These are phyloP conservation scores for Yponomeuta sedellus DNA, from an alignment of 2,888 invertebrate species.

Conservation along the genomic window DNA sequence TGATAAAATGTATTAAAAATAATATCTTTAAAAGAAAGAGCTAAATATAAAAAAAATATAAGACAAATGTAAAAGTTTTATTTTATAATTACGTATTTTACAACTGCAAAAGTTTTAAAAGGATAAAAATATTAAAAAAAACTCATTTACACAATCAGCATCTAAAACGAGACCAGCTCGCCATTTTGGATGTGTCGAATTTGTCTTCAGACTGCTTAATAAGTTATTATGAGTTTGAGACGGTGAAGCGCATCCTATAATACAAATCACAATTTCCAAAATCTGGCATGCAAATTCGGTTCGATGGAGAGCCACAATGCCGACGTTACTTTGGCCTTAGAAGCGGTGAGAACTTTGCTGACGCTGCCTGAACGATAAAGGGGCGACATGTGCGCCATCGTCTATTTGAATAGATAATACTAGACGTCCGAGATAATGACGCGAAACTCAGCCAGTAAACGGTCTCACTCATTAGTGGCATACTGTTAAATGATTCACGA, in stretches of 20 bases:
- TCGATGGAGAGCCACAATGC: not conserved
- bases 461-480: constrained; percentile 32
- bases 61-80: too few species aligned
- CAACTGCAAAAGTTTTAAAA: too few species aligned
- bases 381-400: constrained; percentile 25
- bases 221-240: too few species aligned
- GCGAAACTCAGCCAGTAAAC: constrained; percentile 24
- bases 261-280: not conserved
- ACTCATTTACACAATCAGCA: too few species aligned
- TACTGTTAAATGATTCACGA: constrained; percentile 12
- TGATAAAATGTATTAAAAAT: too few species aligned
- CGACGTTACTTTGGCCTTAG: not conserved
- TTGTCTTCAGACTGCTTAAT: too few species aligned
- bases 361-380: constrained; percentile 19
- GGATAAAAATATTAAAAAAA: too few species aligned
- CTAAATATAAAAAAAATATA: too few species aligned
- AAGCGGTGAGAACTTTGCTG: constrained; percentile 9
- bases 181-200: too few species aligned
- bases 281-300: not conserved
- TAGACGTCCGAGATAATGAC: constrained; percentile 21
- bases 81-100: too few species aligned
- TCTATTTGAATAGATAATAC: constrained; percentile 31
- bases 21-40: too few species aligned
- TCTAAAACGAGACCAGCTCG: too few species aligned
- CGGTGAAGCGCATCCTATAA: not conserved